Evolutionary conservation across 2,888 invertebrate genomes (phyloP).

Genomic region (Meteorus colon): DNA sequence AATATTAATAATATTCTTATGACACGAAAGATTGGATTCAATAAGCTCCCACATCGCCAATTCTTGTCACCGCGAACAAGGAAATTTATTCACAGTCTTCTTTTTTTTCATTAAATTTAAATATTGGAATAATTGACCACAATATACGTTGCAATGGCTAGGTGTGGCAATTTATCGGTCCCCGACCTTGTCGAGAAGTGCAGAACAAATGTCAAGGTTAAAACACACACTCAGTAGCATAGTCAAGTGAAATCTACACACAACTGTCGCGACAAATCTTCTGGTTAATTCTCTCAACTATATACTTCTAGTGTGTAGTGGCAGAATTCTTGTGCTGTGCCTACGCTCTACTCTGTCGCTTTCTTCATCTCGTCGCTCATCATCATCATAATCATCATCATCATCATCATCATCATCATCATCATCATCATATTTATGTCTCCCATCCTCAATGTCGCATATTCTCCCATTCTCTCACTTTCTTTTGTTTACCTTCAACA

Average conservation of each 20-base stretch:
- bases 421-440: neutral
- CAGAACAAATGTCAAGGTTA: constrained; percentile 41
- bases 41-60: too few species aligned
- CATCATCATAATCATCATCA: neutral
- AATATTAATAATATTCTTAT: too few species aligned
- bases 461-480: neutral
- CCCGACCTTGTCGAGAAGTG: constrained; percentile 35
- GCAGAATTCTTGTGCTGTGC: neutral
- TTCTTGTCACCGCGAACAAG: too few species aligned
- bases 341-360: neutral
- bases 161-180: neutral
- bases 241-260: constrained; percentile 23
- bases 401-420: too few species aligned
- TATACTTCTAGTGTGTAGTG: constrained; percentile 4
- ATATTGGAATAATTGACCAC: too few species aligned
- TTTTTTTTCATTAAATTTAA: too few species aligned
- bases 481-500: neutral
- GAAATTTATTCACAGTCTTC: too few species aligned
- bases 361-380: neutral
- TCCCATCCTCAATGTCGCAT: neutral
- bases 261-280: constrained; percentile 46
- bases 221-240: constrained; percentile 8
- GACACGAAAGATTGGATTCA: too few species aligned
- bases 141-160: neutral
- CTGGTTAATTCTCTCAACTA: constrained; percentile 26